Evolutionary conservation across 2,888 invertebrate genomes (phyloP), one percentile per base, ranked within the genome.

Genomic region (Saturnia japonica): DNA sequence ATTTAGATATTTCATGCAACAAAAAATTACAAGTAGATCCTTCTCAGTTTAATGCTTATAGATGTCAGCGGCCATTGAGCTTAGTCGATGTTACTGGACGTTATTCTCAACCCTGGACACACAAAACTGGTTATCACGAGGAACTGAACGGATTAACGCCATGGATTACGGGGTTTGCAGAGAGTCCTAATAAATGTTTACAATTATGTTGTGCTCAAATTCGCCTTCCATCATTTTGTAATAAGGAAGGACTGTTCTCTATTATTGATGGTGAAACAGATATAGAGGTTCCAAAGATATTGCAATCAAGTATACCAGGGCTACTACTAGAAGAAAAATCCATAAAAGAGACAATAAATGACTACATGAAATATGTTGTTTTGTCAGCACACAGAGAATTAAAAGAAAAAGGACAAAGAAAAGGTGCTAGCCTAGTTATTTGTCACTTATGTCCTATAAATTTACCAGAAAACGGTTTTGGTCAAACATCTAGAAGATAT

Each of bases 101-200:
- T 80, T 97, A 97, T 87, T 95, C 96, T 72, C 82, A 97, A 70
- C 96, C 97, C 0, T 95, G 89, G 86, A 84, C 88, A 19, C 92
- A 93, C 79, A 93, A 91, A 81, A 90, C 83, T 79, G 90, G 88
- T 66, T 92, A 95, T 76, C 95, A 94, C 69, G 91, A 93, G 72
- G 96, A 96, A 77, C 86, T 95, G 72, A 91, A 86, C 72, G 94
- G 95, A 3, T 77, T 81, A 11, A 96, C 95, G 11, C 96, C 97
- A 6, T 98, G 98, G 98, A 95, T 95, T 67, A 95, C 97, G 45
- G 98, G 97, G 0, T 98, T 98, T 88, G 97, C 97, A 0, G 98
- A 98, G 91, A 96, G 97, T 16, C 96, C 97, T 0, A 97, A 97
- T 47, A 95, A 95, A 75, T 95, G 95, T 70, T 95, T 96, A 75